These are phyloP conservation scores for Sylvia borin DNA, from an alignment of 2,797 vertebrate genomes.

Conservation along the genomic window DNA sequence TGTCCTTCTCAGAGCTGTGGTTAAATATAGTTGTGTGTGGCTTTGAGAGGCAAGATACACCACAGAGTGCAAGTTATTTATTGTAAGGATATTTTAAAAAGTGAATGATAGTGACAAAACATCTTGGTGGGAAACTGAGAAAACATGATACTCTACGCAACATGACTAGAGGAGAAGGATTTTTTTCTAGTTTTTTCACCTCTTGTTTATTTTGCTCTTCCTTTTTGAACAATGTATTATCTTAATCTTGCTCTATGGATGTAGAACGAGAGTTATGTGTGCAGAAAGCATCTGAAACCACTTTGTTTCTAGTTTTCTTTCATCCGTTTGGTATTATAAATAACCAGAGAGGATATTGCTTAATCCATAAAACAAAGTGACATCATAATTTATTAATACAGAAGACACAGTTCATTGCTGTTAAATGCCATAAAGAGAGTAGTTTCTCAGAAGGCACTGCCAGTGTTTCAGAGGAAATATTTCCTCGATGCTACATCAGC, in stretches of 20 bases:
- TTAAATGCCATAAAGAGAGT: conserved; percentile 44
- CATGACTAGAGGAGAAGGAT: not conserved
- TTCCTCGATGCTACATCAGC: conserved; percentile 6
- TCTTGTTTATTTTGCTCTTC: not conserved
- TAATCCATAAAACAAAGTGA: conserved; percentile 62
- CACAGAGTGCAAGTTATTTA: not conserved
- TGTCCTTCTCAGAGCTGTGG: not conserved
- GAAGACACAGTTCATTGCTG: conserved; percentile 42
- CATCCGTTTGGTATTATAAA: not conserved
- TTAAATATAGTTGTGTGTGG: not conserved
- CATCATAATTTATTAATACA: conserved; percentile 67
- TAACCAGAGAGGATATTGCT: conserved; percentile 64
- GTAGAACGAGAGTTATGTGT: conserved; percentile 14
- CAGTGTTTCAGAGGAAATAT: conserved; percentile 25
- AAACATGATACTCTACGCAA: not conserved
- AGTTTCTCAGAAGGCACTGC: conserved; percentile 56
- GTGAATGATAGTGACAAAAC: not conserved
- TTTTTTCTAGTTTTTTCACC: not conserved
- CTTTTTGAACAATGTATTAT: not conserved
- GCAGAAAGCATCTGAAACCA: conserved; percentile 30
- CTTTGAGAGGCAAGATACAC: not conserved
- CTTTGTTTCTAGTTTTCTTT: conserved; percentile 58
- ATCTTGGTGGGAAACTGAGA: not conserved
- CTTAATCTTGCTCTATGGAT: not conserved
- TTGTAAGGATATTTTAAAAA: not conserved